These are phyloP conservation scores for Xestia ashworthii DNA, from an alignment of 2,888 invertebrate genomes.

Conservation along the genomic window DNA sequence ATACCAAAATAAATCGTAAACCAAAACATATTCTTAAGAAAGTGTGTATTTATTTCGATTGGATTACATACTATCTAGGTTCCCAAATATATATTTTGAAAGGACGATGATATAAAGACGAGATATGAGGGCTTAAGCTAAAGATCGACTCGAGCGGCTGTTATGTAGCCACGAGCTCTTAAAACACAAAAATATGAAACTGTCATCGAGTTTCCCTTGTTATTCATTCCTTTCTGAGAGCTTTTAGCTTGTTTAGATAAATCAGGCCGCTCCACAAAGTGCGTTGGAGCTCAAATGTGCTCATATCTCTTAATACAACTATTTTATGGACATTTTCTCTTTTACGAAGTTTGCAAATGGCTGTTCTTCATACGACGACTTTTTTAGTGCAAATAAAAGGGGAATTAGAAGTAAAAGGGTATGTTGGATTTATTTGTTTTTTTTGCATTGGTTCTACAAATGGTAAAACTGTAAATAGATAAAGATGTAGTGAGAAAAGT, in stretches of 20 bases:
- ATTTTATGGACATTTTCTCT: constrained; percentile 63
- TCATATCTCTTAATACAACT: constrained; percentile 75
- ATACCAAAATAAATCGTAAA: no score
- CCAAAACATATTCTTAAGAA: no score
- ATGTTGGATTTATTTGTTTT: constrained; percentile 33
- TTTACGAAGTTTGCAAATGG: constrained; percentile 44
- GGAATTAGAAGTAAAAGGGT: constrained; percentile 26
- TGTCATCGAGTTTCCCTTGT: constrained; percentile 24
- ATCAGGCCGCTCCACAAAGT: constrained; percentile 76
- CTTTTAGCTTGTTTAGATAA: constrained; percentile 76
- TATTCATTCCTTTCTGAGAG: constrained; percentile 59
- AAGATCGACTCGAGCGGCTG: background rate
- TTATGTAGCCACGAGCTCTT: background rate
- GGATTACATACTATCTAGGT: no score
- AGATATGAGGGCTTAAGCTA: no score
- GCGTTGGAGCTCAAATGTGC: constrained; percentile 66
- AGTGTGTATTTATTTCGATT: no score
- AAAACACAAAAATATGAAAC: constrained; percentile 23
- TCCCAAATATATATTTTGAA: no score
- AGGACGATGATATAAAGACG: no score
- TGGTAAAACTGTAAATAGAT: background rate
- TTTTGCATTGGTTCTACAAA: background rate
- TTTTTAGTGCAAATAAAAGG: constrained; percentile 21
- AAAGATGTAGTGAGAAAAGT: background rate
- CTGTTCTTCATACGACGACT: constrained; percentile 28